Base-by-base conservation (phyloP, 37 sponge, comb jelly and placozoan genomes). In the Halichondria panicea region DNA sequence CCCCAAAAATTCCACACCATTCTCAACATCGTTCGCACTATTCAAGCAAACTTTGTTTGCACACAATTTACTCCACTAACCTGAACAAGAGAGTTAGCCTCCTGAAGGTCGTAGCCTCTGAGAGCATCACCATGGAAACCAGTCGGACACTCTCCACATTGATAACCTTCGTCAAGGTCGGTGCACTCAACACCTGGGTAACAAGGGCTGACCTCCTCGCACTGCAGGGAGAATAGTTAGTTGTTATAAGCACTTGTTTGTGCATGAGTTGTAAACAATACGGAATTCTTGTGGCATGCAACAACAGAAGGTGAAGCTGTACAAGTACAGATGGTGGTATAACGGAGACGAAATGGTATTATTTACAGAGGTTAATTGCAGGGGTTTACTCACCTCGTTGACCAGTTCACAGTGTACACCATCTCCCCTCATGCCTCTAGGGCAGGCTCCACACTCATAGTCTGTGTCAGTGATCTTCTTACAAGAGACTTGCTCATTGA, bases 401-500 rank as follows among this genome's bases (percentile, higher is more conserved):
- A 93, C 87, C 2, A 31, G 43, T 13, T 43, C 56, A 41, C 93
- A 93, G 4, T 63, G 55, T 43, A 48, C 15, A 1, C 93, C 93
- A 77, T 93, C 75, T 28, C 97, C 97, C 2, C 75, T 37, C 56
- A 87, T 58, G 2, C 97, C 94, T 19, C 46, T 31, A 0, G 97
- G 97, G 75, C 97, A 96, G 55, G 71, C 37, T n/a, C 78, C 94
- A 81, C 97, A 96, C 36, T 59, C 24, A 73, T 79, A 93, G 53
- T 68, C 76, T 33, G 87, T 83, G 27, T 87, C 93, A 43, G 81
- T 74, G 18, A 72, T 4, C 52, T 70, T 73, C 7, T 33, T 68
- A 58, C 89, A 87, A 28, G 45, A 8, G 11, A 88, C 77, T 32
- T 48, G 43, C 6, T 54, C 25, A 22, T 44, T 62, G 69, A 54